A percentile compares a stretch with the other conserved stretches of the same genome.
Evolutionary conservation across 2,797 vertebrate genomes (phyloP).

Genomic region (Pangasius sanitwongsei): DNA sequence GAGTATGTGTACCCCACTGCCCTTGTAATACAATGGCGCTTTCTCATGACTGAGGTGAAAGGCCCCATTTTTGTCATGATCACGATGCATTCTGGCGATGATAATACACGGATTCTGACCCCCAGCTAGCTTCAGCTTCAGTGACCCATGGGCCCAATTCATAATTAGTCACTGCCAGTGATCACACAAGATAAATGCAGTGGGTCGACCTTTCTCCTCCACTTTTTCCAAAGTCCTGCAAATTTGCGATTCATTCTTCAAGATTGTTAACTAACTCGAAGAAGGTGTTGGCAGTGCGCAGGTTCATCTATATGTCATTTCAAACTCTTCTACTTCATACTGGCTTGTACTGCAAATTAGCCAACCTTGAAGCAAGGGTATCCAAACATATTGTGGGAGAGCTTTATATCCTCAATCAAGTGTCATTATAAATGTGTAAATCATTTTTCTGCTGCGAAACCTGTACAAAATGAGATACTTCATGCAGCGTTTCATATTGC

Average conservation of each 20-base stretch:
- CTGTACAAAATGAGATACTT: neutral
- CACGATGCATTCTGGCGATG: neutral
- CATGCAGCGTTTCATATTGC: neutral
- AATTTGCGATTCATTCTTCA: neutral
- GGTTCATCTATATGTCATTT: neutral
- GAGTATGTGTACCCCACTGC: neutral
- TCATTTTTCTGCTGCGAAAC: neutral
- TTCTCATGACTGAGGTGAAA: neutral
- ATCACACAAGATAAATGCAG: neutral
- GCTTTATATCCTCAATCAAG: neutral
- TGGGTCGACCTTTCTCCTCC: neutral
- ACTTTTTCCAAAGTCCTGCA: neutral
- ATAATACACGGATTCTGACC: neutral
- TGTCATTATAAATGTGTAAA: neutral
- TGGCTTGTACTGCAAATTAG: neutral
- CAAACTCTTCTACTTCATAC: neutral
- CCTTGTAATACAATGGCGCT: neutral
- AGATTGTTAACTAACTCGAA: neutral
- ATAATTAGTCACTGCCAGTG: neutral
- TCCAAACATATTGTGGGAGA: neutral
- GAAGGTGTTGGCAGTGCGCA: neutral
- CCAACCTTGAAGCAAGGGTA: neutral
- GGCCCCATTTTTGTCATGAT: neutral
- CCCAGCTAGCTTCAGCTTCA: neutral
- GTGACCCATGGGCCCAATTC: neutral